Percentiles rank a stretch among this genome's conserved stretches.
Conservation (phyloP, 2,888 invertebrate genomes). For the Odontocerum albicorne region DNA sequence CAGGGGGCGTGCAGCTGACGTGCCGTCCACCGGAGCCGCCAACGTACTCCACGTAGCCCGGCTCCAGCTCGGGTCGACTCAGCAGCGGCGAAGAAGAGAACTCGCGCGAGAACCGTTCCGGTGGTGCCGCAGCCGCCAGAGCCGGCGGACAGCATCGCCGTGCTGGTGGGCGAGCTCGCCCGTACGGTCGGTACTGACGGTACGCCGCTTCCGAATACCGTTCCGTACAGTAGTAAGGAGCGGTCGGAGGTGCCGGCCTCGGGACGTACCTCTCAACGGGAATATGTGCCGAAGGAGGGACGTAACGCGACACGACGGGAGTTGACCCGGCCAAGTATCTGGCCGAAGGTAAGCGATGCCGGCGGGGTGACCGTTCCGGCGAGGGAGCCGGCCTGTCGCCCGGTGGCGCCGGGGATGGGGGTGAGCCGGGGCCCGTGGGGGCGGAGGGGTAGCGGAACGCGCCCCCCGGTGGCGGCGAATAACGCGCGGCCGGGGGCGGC, state of each 20-base stretch:
- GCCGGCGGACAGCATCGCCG: constrained; percentile 53
- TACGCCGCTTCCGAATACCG: constrained; percentile 38
- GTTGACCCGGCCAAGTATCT: constrained; percentile 43
- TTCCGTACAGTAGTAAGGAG: constrained; percentile 58
- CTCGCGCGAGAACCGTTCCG: constrained; percentile 43
- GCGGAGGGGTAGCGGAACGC: constrained; percentile 53
- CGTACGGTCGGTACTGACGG: constrained; percentile 47
- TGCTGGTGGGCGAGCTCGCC: constrained; percentile 46
- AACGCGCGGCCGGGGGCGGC: constrained; percentile 45
- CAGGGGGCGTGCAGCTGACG: constrained; percentile 56
- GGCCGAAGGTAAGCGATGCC: constrained; percentile 61
- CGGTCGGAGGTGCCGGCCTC: constrained; percentile 55
- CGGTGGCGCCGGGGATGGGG: constrained; percentile 67
- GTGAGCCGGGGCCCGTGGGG: constrained; percentile 60
- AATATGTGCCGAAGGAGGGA: constrained; percentile 70
- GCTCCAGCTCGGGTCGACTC: constrained; percentile 47
- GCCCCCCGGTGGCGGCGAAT: constrained; percentile 45
- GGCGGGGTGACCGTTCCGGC: constrained; percentile 64
- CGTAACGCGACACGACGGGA: constrained; percentile 55
- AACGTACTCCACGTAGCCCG: constrained; percentile 64
- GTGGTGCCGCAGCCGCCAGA: constrained; percentile 43
- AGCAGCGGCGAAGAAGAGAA: constrained; percentile 47
- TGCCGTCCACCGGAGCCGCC: constrained; percentile 65
- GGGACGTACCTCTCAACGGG: constrained; percentile 74
- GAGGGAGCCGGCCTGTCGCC: constrained; percentile 59